Evolutionary conservation across 1,140 invertebrate species (phyloP), one percentile per base, ranked within the genome.

Genomic region (Bombus polaris): DNA sequence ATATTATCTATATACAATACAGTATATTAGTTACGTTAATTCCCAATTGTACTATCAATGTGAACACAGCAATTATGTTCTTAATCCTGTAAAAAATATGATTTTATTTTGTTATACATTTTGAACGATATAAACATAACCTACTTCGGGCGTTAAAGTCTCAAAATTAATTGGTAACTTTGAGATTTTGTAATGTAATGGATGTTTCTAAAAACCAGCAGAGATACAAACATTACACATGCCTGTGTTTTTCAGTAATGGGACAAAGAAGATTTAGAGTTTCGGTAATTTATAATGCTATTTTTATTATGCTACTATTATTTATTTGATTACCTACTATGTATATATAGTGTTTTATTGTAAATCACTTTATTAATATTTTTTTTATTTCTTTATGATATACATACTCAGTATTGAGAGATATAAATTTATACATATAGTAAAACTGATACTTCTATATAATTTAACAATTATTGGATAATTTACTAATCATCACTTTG

Each of bases 191-290:
- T 15, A 59, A 80, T 87, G 89, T 89, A 39, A 90, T 90, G 89
- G 88, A 87, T 32, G 57, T 62, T 28, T 71, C 28, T 6, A 57
- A 80, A 66, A 83, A 47, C 25, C 70, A 59, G 1, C 85, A 44
- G 5, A 79, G 35, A 76, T 68, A 87, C 10, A 81, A 82, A 59
- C 77, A 85, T 47, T 80, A 81, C 28, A 80, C 78, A 3, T 81
- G 81, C 42, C 80, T 90, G 25, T 89, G 86, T 59, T 85, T 90
- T 25, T 89, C 89, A n/a, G 47, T 89, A n/a, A 90, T 89, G 89
- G 89, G 89, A 3, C 74, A 81, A 59, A 87, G 86, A 57, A 89
- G 77, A 75, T 80, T 90, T 39, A 65, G 86, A 42, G 85, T 90
- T 42, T 90, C 89, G 85, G 89, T 90, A 90, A 90, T 81, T 89